Evolutionary conservation across 2,888 invertebrate species (phyloP).

Genomic region (Cephus spinipes): DNA sequence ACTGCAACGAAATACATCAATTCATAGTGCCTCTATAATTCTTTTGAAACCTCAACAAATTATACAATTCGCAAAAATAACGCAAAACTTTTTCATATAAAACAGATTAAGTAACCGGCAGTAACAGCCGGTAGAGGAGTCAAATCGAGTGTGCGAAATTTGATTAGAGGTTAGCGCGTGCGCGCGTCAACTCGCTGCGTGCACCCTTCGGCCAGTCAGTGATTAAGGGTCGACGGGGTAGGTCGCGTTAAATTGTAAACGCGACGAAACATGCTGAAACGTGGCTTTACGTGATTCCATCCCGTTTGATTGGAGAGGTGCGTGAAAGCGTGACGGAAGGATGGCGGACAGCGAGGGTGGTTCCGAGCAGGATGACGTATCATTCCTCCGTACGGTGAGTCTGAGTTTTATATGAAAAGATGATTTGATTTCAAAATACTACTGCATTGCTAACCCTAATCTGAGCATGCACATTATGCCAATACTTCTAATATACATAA

Average conservation of each 20-base stretch:
- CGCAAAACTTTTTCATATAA: background rate
- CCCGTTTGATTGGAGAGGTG: conserved; percentile 13
- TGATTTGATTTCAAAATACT: background rate
- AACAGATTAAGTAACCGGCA: background rate
- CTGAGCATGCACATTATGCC: background rate
- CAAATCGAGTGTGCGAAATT: conserved; percentile 43
- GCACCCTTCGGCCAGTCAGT: conserved; percentile 23
- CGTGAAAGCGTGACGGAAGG: conserved; percentile 21
- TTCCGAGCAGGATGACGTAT: conserved; percentile 99
- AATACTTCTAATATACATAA: background rate
- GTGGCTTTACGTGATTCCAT: conserved; percentile 12
- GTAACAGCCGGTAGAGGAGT: background rate
- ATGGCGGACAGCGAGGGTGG: conserved; percentile 97
- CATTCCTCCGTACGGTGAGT: conserved; percentile 98
- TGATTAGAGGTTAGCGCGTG: conserved; percentile 39
- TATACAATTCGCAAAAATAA: background rate
- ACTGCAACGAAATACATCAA: background rate
- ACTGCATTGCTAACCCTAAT: background rate
- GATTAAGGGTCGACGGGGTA: conserved; percentile 27
- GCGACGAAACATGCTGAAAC: conserved; percentile 22
- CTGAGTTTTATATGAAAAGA: conserved; percentile 8
- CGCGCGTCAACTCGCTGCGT: conserved; percentile 6
- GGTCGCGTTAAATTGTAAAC: conserved; percentile 30
- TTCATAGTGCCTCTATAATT: background rate
- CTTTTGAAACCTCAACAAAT: background rate